phyloP scores from a whole-genome alignment of 2,797 vertebrate species.

The Otus scops region DNA sequence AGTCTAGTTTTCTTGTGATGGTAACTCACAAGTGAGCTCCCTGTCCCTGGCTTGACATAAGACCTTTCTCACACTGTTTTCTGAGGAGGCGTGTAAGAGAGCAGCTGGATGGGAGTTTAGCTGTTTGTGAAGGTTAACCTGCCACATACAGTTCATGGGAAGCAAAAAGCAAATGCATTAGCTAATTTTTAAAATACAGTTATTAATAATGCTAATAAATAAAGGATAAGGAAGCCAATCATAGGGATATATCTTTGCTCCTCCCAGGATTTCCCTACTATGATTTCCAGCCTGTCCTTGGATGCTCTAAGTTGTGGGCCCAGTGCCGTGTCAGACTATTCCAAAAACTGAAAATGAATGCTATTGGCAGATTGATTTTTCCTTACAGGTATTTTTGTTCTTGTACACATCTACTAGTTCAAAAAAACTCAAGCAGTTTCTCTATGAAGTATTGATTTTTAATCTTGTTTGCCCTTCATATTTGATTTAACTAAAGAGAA shows the following conservation, averaged over 20 bases:
- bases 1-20: not conserved
- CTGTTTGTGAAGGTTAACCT: not conserved
- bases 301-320: fast-evolving
- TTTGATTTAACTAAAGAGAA: not conserved
- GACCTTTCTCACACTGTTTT: not conserved
- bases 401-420: not conserved
- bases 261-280: not conserved
- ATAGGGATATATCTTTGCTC: not conserved
- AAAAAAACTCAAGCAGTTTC: not conserved
- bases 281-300: not conserved
- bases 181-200: not conserved
- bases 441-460: constrained; percentile 2
- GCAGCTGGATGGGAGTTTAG: not conserved
- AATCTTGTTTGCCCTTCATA: not conserved
- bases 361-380: not conserved
- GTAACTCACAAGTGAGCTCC: not conserved
- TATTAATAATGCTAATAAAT: not conserved
- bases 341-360: not conserved
- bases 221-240: not conserved
- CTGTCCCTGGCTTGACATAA: not conserved
- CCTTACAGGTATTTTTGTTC: not conserved
- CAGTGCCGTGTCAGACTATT: not conserved
- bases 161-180: not conserved
- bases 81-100: not conserved
- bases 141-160: not conserved